Base-by-base conservation (phyloP, 2,797 vertebrate species). In the Hoplostethus atlanticus region DNA sequence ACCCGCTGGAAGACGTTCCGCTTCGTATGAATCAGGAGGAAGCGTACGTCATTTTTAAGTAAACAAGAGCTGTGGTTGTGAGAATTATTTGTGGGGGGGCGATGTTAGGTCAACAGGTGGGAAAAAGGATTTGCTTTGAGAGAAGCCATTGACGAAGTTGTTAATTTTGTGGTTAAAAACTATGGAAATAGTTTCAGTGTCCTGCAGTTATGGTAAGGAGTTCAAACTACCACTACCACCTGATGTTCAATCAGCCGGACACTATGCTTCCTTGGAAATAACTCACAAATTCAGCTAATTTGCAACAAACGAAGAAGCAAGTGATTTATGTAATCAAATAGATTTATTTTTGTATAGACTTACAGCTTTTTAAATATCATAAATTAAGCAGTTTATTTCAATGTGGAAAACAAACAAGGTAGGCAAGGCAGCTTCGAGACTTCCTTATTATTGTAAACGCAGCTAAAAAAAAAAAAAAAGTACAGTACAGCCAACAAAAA, bases 361-460 rank as follows among this genome's bases (percentile, higher is more conserved):
- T 96, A 97, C 96, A 99, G 90, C 88, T 93, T 94, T 36, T 80
- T 92, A 94, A 94, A 92, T 94, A 94, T 83, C 92, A 96, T 96
- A 95, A 96, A 96, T 96, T 95, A 95, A 92, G 91, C 94, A 95
- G 89, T 92, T 94, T 64, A 76, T 86, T 84, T 87, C 58, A 75
- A 81, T 90, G 93, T 93, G 65, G 89, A 95, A 87, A 85, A 79
- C 36, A 95, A 95, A 95, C 94, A 96, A 89, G 87, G 86, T 87
- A 92, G 63, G 84, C 69, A 21, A 85, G 87, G 92, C 93, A 93
- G 94, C 81, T 91, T 85, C 34, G 12, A 77, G 50, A 59, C 11
- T 57, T 57, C 31, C 55, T 57, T 57, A n/a, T 38, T 17, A 85
- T 87, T 90, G 93, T 90, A 76, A 92, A 93, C 83, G 93, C 76